phyloP scores from a whole-genome alignment of 2,888 invertebrate species.

The Tuberolachnus salignus region DNA sequence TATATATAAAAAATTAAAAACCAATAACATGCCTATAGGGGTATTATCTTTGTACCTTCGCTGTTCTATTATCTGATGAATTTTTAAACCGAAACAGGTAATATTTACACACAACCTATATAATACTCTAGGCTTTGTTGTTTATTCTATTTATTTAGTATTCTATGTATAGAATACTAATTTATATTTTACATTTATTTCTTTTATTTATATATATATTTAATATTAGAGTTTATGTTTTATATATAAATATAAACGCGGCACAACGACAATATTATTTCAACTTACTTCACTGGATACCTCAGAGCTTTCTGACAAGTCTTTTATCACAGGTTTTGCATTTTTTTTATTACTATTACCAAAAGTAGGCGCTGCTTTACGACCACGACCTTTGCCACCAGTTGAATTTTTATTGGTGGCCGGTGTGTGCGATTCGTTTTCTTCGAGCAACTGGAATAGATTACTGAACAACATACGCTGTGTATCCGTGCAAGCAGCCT shows the following conservation, averaged over 20 bases:
- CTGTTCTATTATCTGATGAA: too few relatives aligned
- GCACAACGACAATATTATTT: slow-evolving; percentile 10
- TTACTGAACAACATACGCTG: slow-evolving; percentile 90
- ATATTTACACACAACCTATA: too few relatives aligned
- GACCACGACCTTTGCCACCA: slow-evolving; percentile 59
- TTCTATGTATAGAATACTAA: too few relatives aligned
- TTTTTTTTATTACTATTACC: slow-evolving; percentile 62
- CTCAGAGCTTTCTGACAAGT: slow-evolving; percentile 74
- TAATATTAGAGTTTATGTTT: too few relatives aligned
- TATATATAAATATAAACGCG: neutral
- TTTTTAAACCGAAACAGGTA: too few relatives aligned
- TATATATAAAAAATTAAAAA: too few relatives aligned
- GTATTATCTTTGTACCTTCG: too few relatives aligned
- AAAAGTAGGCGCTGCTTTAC: slow-evolving; percentile 61
- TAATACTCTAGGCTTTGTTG: too few relatives aligned
- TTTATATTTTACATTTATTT: too few relatives aligned
- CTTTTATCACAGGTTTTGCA: slow-evolving; percentile 64
- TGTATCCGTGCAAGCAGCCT: slow-evolving; percentile 84
- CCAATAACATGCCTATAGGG: too few relatives aligned
- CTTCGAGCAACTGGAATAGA: slow-evolving; percentile 86
- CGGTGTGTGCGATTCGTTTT: slow-evolving; percentile 69
- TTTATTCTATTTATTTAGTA: too few relatives aligned
- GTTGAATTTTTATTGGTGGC: slow-evolving; percentile 56
- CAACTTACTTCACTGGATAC: slow-evolving; percentile 77
- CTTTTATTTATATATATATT: too few relatives aligned